A percentile compares a stretch with the other conserved stretches of the same genome.
Conservation (phyloP, 2,113 vertebrate species). For the Onychostoma macrolepis region DNA sequence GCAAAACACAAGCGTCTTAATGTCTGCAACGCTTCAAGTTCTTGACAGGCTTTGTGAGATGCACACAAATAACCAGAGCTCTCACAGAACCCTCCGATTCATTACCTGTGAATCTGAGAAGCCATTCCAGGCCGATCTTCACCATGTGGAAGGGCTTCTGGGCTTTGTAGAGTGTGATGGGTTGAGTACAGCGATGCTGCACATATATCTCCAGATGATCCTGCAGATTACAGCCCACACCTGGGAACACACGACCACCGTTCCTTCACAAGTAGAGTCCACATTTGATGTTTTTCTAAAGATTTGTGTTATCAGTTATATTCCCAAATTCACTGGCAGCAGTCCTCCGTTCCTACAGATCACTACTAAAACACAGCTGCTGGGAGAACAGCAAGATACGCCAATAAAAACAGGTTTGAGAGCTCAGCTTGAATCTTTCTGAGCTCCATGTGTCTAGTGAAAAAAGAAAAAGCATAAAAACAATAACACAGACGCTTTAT, state of each 20-base stretch:
- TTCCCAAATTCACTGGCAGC: neutral
- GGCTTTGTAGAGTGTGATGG: constrained; percentile 87
- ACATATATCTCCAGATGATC: constrained; percentile 95
- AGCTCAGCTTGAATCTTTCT: too few species aligned
- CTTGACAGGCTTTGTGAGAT: neutral
- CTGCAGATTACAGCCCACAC: constrained; percentile 95
- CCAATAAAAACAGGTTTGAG: too few species aligned
- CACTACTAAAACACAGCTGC: too few species aligned
- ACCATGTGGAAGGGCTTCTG: constrained; percentile 89
- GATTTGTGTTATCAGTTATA: neutral
- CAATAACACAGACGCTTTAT: too few species aligned
- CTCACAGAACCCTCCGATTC: neutral
- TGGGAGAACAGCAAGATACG: too few species aligned
- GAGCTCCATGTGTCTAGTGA: too few species aligned
- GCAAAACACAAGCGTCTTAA: neutral
- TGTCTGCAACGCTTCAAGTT: neutral
- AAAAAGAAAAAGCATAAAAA: too few species aligned
- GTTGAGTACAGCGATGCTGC: constrained; percentile 89
- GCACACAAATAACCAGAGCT: neutral
- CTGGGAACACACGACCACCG: constrained; percentile 65
- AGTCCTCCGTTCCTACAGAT: too few species aligned
- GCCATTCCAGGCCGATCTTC: constrained; percentile 91
- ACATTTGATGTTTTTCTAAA: neutral
- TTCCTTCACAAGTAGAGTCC: neutral
- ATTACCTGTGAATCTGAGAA: constrained; percentile 87